Conservation (phyloP, 1,140 invertebrate species). For the Chrysopa pallens region DNA sequence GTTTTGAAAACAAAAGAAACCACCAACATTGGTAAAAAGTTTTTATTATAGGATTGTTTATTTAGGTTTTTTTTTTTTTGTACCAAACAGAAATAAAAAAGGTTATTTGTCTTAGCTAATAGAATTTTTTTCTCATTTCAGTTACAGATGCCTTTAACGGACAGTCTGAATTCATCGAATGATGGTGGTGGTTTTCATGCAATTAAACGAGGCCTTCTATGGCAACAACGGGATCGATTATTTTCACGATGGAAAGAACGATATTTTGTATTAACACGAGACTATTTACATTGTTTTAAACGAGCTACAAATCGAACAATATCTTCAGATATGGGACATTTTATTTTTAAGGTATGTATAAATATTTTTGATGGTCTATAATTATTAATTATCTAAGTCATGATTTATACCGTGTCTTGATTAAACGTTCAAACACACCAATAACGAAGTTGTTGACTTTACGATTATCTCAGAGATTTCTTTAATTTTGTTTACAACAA, state of each 20-base stretch:
- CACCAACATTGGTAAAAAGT: too few relatives aligned
- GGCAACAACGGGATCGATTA: constrained; percentile 44
- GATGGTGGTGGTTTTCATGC: constrained; percentile 21
- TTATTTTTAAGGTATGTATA: constrained; percentile 40
- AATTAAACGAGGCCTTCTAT: constrained; percentile 42
- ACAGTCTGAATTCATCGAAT: constrained; percentile 8
- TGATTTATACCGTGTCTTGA: too few relatives aligned
- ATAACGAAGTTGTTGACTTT: too few relatives aligned
- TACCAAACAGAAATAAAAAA: not conserved
- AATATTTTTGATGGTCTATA: too few relatives aligned
- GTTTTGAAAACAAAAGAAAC: too few relatives aligned
- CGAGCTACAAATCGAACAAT: constrained; percentile 36
- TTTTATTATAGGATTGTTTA: too few relatives aligned
- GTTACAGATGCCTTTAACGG: constrained; percentile 21
- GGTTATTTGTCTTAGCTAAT: too few relatives aligned
- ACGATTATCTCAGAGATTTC: too few relatives aligned
- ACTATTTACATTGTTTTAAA: constrained; percentile 51
- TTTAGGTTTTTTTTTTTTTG: not conserved
- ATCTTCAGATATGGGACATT: constrained; percentile 51
- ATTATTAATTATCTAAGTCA: too few relatives aligned
- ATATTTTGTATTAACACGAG: constrained; percentile 46
- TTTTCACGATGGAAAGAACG: constrained; percentile 52
- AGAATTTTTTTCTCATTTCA: constrained; percentile 12
- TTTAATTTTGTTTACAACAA: too few relatives aligned
- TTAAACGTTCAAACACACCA: too few relatives aligned